Evolutionary conservation across 1,140 invertebrate species (phyloP).

Genomic region (Chironomus striatipennis): DNA sequence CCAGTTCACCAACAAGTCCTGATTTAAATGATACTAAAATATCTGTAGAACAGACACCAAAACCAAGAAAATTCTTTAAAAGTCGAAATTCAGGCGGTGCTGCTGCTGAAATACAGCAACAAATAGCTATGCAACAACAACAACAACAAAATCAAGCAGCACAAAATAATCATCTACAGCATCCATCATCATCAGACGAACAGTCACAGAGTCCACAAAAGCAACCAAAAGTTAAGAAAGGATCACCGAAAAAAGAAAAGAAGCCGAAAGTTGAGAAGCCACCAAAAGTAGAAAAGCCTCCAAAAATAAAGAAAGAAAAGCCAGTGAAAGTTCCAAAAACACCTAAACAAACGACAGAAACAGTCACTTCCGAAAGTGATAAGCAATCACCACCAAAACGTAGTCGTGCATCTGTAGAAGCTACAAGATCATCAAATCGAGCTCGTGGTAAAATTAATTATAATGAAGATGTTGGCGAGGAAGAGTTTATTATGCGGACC

Average conservation of each 20-base stretch:
- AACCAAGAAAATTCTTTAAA: slow-evolving; percentile 87
- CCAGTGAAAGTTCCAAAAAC: slow-evolving; percentile 40
- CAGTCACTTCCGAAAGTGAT: slow-evolving; percentile 40
- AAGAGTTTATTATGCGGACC: slow-evolving; percentile 26
- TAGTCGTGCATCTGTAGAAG: slow-evolving; percentile 44
- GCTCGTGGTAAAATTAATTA: slow-evolving; percentile 41
- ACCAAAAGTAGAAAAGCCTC: slow-evolving; percentile 1
- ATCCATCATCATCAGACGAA: slow-evolving; percentile 40
- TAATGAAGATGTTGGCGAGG: slow-evolving; percentile 32
- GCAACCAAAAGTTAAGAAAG: slow-evolving; percentile 24
- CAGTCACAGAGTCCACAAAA: slow-evolving; percentile 16
- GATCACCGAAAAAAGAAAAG: slow-evolving; percentile 21
- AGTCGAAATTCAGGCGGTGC: slow-evolving; percentile 58
- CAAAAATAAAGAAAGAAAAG: slow-evolving; percentile 36
- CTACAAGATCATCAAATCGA: slow-evolving; percentile 46
- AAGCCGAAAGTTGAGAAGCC: not conserved
- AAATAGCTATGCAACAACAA: slow-evolving; percentile 47
- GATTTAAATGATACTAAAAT: slow-evolving; percentile 45
- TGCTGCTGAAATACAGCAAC: slow-evolving; percentile 40
- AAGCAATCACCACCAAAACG: slow-evolving; percentile 42
- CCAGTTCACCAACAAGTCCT: slow-evolving; percentile 45
- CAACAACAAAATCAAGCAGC: slow-evolving; percentile 32
- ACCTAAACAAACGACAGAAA: slow-evolving; percentile 36
- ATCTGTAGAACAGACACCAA: slow-evolving; percentile 41
- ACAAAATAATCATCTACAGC: slow-evolving; percentile 44